A percentile compares a stretch with the other conserved stretches of the same genome.
phyloP scores from a whole-genome alignment of 2,113 vertebrate genomes.

The Myodes glareolus region DNA sequence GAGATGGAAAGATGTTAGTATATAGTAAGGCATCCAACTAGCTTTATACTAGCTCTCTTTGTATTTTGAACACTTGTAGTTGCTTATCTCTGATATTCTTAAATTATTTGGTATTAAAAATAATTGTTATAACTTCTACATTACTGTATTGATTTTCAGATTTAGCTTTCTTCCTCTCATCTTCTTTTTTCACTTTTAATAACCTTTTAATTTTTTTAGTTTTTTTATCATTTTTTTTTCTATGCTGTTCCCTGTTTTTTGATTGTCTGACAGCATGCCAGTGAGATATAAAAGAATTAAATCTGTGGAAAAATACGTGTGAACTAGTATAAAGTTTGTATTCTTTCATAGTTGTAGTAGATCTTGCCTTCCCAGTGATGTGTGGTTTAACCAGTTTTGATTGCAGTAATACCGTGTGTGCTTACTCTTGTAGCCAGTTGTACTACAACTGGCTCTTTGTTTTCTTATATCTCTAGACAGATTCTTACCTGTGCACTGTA shows the following conservation, averaged over 20 bases:
- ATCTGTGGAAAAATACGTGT: conserved; percentile 43
- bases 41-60: conserved; percentile 3
- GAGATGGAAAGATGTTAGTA: not conserved
- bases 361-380: not conserved
- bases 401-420: not conserved
- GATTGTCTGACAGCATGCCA: not conserved
- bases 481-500: not conserved
- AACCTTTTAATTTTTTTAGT: not conserved
- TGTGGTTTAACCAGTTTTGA: conserved; percentile 42
- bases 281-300: conserved; percentile 33
- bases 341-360: not conserved
- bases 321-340: conserved; percentile 26
- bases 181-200: not conserved
- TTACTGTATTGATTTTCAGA: not conserved
- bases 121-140: conserved; percentile 23
- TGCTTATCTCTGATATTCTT: conserved; percentile 35
- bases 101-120: conserved; percentile 32
- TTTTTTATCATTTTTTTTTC: not conserved
- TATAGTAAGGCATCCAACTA: not conserved
- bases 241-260: not conserved
- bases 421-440: not conserved
- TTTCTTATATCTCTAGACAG: conserved; percentile 4
- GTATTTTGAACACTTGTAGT: not conserved
- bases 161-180: not conserved
- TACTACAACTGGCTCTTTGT: conserved; percentile 2